These are phyloP conservation scores for Anseranas semipalmata DNA, from an alignment of 2,113 vertebrate genomes.

Conservation along the genomic window DNA sequence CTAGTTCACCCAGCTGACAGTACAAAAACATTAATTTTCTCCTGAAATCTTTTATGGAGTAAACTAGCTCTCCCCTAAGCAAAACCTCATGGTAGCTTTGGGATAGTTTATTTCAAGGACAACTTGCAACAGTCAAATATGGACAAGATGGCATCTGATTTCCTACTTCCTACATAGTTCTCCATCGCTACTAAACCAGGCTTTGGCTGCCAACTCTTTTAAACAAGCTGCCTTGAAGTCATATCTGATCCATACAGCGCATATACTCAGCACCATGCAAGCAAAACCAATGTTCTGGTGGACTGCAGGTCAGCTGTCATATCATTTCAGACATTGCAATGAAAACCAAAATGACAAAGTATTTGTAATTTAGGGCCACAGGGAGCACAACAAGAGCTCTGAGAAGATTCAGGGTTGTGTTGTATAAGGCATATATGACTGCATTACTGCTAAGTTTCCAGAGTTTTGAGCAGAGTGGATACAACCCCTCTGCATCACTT, in stretches of 20 bases:
- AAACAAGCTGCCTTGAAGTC: background rate
- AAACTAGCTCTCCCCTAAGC: background rate
- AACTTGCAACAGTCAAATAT: background rate
- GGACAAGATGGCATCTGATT: background rate
- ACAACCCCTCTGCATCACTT: background rate
- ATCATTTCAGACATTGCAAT: background rate
- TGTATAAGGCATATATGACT: background rate
- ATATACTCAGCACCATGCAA: background rate
- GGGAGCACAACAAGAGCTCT: background rate
- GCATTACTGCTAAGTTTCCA: background rate
- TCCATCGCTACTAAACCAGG: background rate
- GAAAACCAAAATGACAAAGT: background rate
- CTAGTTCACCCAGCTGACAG: background rate
- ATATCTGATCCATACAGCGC: background rate
- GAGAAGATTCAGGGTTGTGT: background rate
- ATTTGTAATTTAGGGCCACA: background rate
- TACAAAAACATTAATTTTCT: background rate
- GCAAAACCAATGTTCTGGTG: background rate
- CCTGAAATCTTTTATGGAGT: background rate
- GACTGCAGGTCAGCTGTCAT: background rate
- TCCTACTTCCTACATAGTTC: background rate
- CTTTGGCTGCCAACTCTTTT: background rate
- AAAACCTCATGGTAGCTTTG: rapidly evolving
- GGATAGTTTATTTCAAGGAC: background rate
- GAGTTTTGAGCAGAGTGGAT: background rate